Percentiles rank a stretch among this genome's conserved stretches.
These are phyloP conservation scores for Apantesis nais DNA, from an alignment of 2,888 invertebrate genomes.

Conservation along the genomic window DNA sequence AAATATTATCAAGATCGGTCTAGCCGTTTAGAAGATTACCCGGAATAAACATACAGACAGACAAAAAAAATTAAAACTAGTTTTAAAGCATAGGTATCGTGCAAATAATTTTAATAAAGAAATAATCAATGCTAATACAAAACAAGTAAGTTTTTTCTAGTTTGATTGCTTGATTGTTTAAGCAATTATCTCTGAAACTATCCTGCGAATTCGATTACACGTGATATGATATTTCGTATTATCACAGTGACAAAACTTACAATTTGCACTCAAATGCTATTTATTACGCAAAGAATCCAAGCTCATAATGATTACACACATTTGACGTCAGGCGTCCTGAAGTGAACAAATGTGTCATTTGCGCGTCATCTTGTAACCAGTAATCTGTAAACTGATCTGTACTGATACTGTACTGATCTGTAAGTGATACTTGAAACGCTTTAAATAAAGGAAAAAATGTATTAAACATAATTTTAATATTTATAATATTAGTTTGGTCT, in stretches of 20 bases:
- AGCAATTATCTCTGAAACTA: background rate
- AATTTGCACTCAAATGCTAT: constrained; percentile 1
- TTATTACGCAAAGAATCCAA: constrained; percentile 1
- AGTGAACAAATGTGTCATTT: background rate
- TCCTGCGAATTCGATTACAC: background rate
- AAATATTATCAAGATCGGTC: too few species aligned
- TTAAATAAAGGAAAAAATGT: too few species aligned
- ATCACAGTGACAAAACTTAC: background rate
- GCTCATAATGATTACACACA: background rate
- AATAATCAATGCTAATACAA: background rate
- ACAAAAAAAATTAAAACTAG: too few species aligned
- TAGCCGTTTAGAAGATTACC: too few species aligned
- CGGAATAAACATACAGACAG: too few species aligned
- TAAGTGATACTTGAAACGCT: too few species aligned
- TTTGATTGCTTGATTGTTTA: background rate
- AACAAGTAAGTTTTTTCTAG: background rate
- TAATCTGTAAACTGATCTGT: too few species aligned
- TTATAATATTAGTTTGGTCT: background rate
- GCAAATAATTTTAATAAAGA: background rate
- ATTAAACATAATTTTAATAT: too few species aligned
- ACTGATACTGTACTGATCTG: too few species aligned
- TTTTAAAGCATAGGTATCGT: too few species aligned
- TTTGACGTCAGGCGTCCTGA: background rate
- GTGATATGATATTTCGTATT: background rate
- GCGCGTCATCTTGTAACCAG: background rate